Evolutionary conservation across 2,888 invertebrate genomes (phyloP).

Genomic region (Diaphora mendica): DNA sequence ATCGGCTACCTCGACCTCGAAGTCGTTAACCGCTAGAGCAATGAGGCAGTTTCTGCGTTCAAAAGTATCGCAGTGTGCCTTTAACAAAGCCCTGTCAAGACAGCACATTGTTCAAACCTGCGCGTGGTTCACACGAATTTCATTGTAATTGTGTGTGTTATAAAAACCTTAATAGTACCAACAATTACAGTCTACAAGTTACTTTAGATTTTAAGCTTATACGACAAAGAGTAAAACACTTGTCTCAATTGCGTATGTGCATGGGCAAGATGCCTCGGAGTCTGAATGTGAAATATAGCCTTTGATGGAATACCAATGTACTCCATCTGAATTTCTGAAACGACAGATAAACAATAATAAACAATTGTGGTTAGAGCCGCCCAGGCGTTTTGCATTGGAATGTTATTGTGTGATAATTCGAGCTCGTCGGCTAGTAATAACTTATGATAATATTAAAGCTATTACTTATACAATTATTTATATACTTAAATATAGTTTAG

Average conservation of each 20-base stretch:
- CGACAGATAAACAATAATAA: conserved; percentile 2
- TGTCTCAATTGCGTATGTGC: neutral
- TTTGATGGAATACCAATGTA: neutral
- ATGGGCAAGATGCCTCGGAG: neutral
- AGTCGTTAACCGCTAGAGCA: no score
- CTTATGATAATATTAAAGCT: neutral
- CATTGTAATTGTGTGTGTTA: neutral
- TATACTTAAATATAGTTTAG: neutral
- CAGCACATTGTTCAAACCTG: neutral
- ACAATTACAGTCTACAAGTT: neutral
- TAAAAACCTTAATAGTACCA: neutral
- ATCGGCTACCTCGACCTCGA: no score
- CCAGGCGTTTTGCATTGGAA: conserved; percentile 39
- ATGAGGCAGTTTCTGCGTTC: no score
- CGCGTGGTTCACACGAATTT: neutral
- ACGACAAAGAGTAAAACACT: conserved; percentile 1
- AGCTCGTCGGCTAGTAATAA: conserved; percentile 9
- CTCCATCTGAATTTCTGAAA: neutral
- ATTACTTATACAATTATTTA: neutral
- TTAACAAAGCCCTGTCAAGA: neutral
- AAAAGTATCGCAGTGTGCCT: neutral
- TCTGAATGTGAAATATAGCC: neutral
- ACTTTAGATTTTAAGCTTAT: neutral
- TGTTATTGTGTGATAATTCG: conserved; percentile 68
- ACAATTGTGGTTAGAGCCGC: neutral